A percentile compares a stretch with the other conserved stretches of the same genome.
Evolutionary conservation across 2,113 vertebrate species (phyloP).

Genomic region (Grallaria varia): DNA sequence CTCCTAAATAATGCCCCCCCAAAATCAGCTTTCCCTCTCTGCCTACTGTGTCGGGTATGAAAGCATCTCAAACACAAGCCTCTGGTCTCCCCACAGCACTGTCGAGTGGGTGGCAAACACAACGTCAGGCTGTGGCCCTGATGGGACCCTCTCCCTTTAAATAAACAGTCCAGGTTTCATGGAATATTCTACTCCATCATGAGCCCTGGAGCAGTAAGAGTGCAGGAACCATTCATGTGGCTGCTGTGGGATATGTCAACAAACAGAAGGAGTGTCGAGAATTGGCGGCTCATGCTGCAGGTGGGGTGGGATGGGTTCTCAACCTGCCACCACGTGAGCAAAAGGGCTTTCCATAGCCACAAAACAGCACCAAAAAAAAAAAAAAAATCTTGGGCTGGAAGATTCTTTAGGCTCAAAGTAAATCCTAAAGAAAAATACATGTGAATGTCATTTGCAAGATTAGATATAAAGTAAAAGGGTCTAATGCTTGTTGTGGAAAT

Average conservation of each 20-base stretch:
- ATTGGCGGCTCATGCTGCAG: neutral
- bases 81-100: neutral
- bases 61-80: neutral
- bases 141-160: constrained; percentile 52
- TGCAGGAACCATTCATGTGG: neutral
- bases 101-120: neutral
- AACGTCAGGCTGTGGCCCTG: constrained; percentile 48
- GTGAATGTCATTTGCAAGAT: neutral
- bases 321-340: neutral
- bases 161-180: constrained; percentile 48
- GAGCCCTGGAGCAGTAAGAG: constrained; percentile 17
- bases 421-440: neutral
- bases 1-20: constrained; percentile 13
- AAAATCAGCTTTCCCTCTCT: neutral
- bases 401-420: neutral
- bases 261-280: neutral
- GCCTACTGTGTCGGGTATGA: neutral
- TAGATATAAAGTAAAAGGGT: neutral
- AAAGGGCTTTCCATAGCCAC: neutral
- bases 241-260: constrained; percentile 14
- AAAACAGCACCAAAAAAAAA: no score
- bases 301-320: neutral
- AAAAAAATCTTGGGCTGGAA: neutral
- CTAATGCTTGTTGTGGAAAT: neutral
- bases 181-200: constrained; percentile 16